Base-by-base conservation (phyloP, 2,113 vertebrate genomes). In the Nycticryphes semicollaris region DNA sequence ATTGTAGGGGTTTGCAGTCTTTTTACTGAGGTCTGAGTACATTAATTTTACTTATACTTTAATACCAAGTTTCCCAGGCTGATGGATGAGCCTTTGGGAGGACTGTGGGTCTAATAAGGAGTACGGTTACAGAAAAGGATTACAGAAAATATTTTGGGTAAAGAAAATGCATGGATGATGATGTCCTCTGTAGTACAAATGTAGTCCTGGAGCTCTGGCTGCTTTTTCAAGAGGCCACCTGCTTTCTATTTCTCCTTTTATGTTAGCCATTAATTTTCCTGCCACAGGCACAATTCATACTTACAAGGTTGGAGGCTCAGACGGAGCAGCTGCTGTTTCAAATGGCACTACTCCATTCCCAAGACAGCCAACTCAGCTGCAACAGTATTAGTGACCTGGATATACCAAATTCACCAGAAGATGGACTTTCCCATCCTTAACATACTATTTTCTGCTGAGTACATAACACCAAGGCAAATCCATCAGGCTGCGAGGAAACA, bases 241-340 rank as follows among this genome's bases (percentile, higher is more conserved):
- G 80, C 90, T 96, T 96, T 96, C 77, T 93, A 73, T 89, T 94
- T 79, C 86, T 94, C 53, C 66, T 96, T 92, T 94, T 94, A 82
- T 89, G 92, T 73, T 89, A 84, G 88, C 90, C 94, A 96, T 96
- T 96, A 97, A 96, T 96, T 94, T 90, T 53, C 28, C 84, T 92
- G 90, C 94, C 94, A 95, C 73, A 87, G 95, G 94, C 94, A 92
- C 76, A 96, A 96, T 96, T 96, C 95, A 92, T 87, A 93, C 77
- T 84, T 84, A 75, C 22, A 91, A 96, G 90, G 70, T 39, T 89
- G 80, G 83, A 94, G 67, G 73, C 90, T 92, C 73, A 81, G 86
- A 90, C 73, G 91, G 51, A 95, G 88, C 88, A 95, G 91, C 92
- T 94, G 95, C 90, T 93, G 56, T 92, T 95, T 97, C 80, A 96